Conservation (phyloP, 2,797 vertebrate species). For the Chelon labrosus region DNA sequence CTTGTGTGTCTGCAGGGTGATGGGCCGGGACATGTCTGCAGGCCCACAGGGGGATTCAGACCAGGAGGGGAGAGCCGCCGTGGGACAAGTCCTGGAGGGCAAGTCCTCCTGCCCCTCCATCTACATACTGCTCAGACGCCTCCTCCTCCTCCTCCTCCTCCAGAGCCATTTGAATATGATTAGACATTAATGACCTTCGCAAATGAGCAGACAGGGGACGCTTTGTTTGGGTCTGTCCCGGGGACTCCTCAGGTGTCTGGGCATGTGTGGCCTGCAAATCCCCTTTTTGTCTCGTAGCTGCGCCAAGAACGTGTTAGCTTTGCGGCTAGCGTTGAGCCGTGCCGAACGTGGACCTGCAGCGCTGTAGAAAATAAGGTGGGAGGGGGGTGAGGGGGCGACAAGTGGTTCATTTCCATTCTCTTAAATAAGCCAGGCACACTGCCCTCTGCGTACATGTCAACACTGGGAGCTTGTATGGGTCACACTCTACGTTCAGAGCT, state of each 20-base stretch:
- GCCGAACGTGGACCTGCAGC: constrained; percentile 34
- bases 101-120: constrained; percentile 32
- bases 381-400: constrained; percentile 36
- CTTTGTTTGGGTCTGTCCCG: constrained; percentile 39
- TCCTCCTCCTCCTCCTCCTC: constrained; percentile 40
- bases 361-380: not conserved
- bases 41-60: constrained; percentile 64
- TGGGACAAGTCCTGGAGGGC: constrained; percentile 66
- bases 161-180: constrained; percentile 68
- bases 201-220: constrained; percentile 53
- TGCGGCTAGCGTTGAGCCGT: not conserved
- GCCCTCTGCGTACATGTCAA: constrained; percentile 76
- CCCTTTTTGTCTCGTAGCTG: constrained; percentile 7
- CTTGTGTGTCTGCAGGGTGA: constrained; percentile 79
- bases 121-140: constrained; percentile 66
- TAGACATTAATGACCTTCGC: constrained; percentile 62
- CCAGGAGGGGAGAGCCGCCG: constrained; percentile 56
- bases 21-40: constrained; percentile 75
- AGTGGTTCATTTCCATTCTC: constrained; percentile 59
- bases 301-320: not conserved
- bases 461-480: constrained; percentile 57
- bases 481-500: constrained; percentile 41
- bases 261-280: not conserved
- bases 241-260: constrained; percentile 27
- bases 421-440: constrained; percentile 65